Evolutionary conservation across 1,140 invertebrate species (phyloP), one percentile per base, ranked within the genome.

Genomic region (Cyclina sinensis): DNA sequence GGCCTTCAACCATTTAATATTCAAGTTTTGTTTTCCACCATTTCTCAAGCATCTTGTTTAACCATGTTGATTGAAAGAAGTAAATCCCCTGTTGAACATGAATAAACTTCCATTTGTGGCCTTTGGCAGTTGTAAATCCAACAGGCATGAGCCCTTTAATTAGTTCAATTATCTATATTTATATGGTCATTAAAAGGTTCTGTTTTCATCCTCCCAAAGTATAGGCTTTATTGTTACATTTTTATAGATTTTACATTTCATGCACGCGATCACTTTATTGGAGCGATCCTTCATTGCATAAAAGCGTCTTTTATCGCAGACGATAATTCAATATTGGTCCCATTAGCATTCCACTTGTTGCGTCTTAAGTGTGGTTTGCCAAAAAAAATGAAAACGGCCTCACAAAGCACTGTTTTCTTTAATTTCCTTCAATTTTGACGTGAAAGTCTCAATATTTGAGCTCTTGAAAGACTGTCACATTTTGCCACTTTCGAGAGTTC

Each of bases 161-260:
- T 78, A 78, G n/a, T 35, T 51, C 54, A 78, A 51, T 78, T 48
- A 54, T 51, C 74, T 78, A 51, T 78, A 78, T 78, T 78, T 78
- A 78, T 78, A 54, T 78, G 74, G 27, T 78, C 74, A 78, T 78
- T 78, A 78, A 78, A 78, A 57, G 24, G 74, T 78, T 78, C 73
- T 54, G 46, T 54, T 78, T 51, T 21, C 74, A 11, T 54, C 35
- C 74, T 54, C 43, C 46, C 43, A 51, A 78, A 30, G 35, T 54
- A 78, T 78, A 51, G 43, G 43, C 46, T 78, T 78, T 54, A 78
- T 78, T 78, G 74, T 78, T 54, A 78, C 48, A 48, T 51, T 78
- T 32, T 46, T 78, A 78, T 78, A 54, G 74, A 78, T 51, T 78
- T 78, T 48, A 54, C 46, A 78, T 51, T 78, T 78, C 46, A 37